phyloP scores from a whole-genome alignment of 2,888 invertebrate genomes.

The Dryocosmus kuriphilus region DNA sequence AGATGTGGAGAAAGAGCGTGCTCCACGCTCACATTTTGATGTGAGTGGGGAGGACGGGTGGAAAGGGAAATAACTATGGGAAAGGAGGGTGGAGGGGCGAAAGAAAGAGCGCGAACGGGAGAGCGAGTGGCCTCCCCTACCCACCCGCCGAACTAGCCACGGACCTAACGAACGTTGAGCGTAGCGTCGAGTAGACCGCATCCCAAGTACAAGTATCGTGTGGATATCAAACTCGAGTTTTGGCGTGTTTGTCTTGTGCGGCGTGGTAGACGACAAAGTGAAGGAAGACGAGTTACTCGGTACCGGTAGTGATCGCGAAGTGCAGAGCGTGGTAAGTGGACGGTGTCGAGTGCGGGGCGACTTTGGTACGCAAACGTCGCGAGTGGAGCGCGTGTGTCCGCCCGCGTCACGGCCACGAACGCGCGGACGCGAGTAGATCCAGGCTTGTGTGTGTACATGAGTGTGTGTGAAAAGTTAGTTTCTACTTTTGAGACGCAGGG shows the following conservation, averaged over 20 bases:
- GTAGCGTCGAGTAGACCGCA: slow-evolving; percentile 76
- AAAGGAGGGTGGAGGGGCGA: slow-evolving; percentile 49
- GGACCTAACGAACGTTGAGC: slow-evolving; percentile 76
- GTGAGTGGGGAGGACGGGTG: neutral
- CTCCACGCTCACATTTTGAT: neutral
- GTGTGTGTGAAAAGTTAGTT: slow-evolving; percentile 48
- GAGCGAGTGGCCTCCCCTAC: slow-evolving; percentile 57
- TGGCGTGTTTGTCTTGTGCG: slow-evolving; percentile 22
- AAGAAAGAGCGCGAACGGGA: slow-evolving; percentile 57
- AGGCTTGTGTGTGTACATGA: slow-evolving; percentile 50
- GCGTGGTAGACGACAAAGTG: neutral
- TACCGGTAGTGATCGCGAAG: slow-evolving; percentile 50
- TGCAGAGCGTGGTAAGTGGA: slow-evolving; percentile 48
- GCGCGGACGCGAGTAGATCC: slow-evolving; percentile 66
- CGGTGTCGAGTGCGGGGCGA: slow-evolving; percentile 43
- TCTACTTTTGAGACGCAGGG: slow-evolving; percentile 37
- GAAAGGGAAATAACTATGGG: neutral
- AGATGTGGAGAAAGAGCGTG: neutral
- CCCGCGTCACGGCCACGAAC: slow-evolving; percentile 42
- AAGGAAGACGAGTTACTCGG: slow-evolving; percentile 45
- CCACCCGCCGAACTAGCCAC: slow-evolving; percentile 71
- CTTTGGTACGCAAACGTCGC: slow-evolving; percentile 41
- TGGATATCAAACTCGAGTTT: neutral
- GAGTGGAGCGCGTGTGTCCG: slow-evolving; percentile 43
- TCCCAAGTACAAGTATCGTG: slow-evolving; percentile 65